Evolutionary conservation across 2,113 vertebrate genomes (phyloP).

Genomic region (Ciconia boyciana): DNA sequence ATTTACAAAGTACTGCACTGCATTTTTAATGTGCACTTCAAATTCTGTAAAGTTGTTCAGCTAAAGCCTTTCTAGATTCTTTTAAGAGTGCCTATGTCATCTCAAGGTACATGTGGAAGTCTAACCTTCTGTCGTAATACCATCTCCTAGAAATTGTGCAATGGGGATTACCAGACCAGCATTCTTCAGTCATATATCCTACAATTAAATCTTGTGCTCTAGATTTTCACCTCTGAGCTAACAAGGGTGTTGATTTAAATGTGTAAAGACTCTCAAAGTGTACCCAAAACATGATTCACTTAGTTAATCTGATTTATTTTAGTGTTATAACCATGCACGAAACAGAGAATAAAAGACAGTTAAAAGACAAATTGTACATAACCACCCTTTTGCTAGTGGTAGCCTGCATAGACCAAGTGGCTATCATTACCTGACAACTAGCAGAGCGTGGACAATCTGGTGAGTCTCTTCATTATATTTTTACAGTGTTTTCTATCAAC

Average conservation of each 20-base stretch:
- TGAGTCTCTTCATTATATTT: background rate
- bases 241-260: background rate
- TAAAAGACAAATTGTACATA: background rate
- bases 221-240: background rate
- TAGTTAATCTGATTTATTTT: background rate
- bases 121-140: background rate
- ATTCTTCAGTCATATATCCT: background rate
- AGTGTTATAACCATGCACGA: fast-evolving
- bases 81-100: background rate
- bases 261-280: background rate
- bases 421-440: background rate
- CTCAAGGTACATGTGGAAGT: background rate
- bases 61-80: background rate
- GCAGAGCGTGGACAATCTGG: background rate
- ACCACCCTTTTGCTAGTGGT: background rate
- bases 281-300: background rate
- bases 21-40: constrained; percentile 10
- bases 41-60: background rate
- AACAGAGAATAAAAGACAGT: background rate
- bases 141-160: background rate
- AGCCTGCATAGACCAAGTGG: background rate
- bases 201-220: background rate
- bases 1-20: background rate
- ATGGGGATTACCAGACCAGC: background rate
- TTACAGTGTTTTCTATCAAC: background rate